Base-by-base conservation (phyloP, 2,888 invertebrate species). In the Tholera decimalis region DNA sequence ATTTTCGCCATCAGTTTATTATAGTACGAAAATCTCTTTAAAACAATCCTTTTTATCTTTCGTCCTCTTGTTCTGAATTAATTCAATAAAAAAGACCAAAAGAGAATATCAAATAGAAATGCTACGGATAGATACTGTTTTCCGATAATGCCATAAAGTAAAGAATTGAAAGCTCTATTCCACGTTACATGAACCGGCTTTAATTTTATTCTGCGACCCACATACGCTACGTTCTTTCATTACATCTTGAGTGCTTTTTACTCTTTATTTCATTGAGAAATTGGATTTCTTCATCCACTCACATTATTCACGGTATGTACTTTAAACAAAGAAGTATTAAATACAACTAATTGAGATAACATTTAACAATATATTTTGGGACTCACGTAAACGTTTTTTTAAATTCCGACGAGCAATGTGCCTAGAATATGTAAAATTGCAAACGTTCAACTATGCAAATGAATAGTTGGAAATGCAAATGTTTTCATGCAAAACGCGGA, bases 151-250 rank as follows among this genome's bases (percentile, higher is more conserved):
- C 24, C 44, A 49, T 70, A 56, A 70, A 61, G 55, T 58, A 24
- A 35, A 57, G 44, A 60, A 59, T 59, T 65, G 64, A 49, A 72
- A 56, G 65, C 65, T 72, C 58, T 22, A 20, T 46, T 53, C 59
- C 33, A 44, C 33, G 47, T 64, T 62, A 71, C 43, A 70, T 37
- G 44, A 44, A 73, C 39, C 39, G 30, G 37, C 41, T 76, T 70
- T 54, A 73, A 76, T 76, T 76, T 76, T 44, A 62, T 70, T 51
- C 50, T 20, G 55, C 46, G 71, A 57, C 70, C 63, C 55, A 56
- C 73, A 77, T 71, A 47, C 35, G 28, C 22, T 37, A 15, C 41
- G 51, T 11, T 53, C 39, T 53, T 49, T 53, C 43, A 13, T 44
- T 61, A 55, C 22, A 39, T 20, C 15, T 46, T 18, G 24, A 58